Evolutionary conservation across 2,888 invertebrate genomes (phyloP), one percentile per base, ranked within the genome.

Genomic region (Ophioninae sp.): DNA sequence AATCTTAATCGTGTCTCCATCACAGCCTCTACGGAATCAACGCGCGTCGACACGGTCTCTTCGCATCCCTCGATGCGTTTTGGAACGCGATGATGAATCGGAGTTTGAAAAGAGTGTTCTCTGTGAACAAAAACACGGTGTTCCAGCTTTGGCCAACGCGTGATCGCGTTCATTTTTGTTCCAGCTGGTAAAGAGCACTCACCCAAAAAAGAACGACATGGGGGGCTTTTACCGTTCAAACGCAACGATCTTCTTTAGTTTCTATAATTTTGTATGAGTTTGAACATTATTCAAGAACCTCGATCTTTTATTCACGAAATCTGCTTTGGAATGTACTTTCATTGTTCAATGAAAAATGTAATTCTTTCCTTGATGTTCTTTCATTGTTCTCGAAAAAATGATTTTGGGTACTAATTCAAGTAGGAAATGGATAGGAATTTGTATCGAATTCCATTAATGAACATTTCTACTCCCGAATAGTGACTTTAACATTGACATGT

Each of bases 1-100:
- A 82, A 84, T 84, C 84, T 68, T 58, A 63, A 64, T 63, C 20
- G 68, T 58, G 65, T 84, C 65, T 58, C 69, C 79, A 39, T 76
- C 37, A 72, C 51, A 69, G 56, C 0, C 30, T 68, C 39, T 64
- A 51, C 59, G 64, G 64, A 30, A 58, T 76, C 37, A 61, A 61
- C 61, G 13, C 41, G 30, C 8, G 30, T 58, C 8, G n/a, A 61
- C 67, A 68, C 61, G 61, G 67, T 67, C 73, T 79, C 59, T 44
- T 22, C 51, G 59, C 41, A 61, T 79, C 65, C 59, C 72, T 51
- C 67, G 59, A 5, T 73, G n/a, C 30, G 30, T 23, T 67, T 20
- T n/a, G 67, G 67, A 9, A 61, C 30, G 44, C 20, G 17, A 22
- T 39, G 59, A 68, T 8, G 65, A 78, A 78, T 64, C 10, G n/a